Evolutionary conservation across 2,888 invertebrate species (phyloP).

Genomic region (Slavum lentiscoides): DNA sequence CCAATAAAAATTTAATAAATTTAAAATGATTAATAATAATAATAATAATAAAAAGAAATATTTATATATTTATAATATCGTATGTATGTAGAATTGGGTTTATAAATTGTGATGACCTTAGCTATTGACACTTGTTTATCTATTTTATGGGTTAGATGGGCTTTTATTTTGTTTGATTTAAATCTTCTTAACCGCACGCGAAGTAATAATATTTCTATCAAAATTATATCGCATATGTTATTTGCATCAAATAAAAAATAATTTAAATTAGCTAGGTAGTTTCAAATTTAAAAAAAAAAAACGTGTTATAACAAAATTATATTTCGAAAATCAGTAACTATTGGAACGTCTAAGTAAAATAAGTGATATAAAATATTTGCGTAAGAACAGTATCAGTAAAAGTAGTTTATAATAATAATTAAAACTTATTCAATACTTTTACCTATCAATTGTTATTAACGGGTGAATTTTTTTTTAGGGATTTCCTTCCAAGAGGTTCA

Average conservation of each 20-base stretch:
- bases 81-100: neutral
- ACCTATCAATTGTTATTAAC: neutral
- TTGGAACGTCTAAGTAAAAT: neutral
- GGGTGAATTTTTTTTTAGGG: constrained; percentile 66
- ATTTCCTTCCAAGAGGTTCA: constrained; percentile 92
- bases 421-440: neutral
- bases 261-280: neutral
- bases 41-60: too few species aligned
- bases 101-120: neutral
- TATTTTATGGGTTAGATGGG: constrained; percentile 10
- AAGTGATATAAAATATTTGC: neutral
- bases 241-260: neutral
- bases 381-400: neutral
- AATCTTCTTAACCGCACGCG: neutral
- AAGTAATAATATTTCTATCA: neutral
- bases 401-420: neutral
- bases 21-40: too few species aligned
- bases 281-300: neutral
- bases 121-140: constrained; percentile 8
- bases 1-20: too few species aligned
- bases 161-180: constrained; percentile 6
- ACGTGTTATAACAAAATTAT: neutral
- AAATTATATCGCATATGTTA: neutral
- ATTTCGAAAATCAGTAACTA: neutral
- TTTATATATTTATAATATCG: neutral